Evolutionary conservation across 2,888 invertebrate genomes (phyloP).

Genomic region (Maniola hyperantus): DNA sequence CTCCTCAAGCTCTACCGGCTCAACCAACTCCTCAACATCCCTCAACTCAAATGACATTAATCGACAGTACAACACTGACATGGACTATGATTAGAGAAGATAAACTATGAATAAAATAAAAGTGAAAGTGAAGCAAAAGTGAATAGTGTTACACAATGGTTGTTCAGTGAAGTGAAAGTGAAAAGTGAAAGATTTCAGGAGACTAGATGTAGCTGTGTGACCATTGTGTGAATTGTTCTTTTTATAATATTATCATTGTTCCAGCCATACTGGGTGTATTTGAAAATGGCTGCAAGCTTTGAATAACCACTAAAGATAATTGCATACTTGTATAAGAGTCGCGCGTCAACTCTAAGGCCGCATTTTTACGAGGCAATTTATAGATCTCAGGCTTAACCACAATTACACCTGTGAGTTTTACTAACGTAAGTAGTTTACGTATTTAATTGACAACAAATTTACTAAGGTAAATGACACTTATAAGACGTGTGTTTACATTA

Average conservation of each 20-base stretch:
- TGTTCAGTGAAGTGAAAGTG: constrained; percentile 14
- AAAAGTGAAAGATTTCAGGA: neutral
- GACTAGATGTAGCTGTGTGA: neutral
- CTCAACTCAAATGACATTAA: constrained; percentile 51
- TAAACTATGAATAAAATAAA: constrained; percentile 66
- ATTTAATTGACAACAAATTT: too few species aligned
- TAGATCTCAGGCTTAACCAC: too few species aligned
- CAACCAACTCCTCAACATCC: constrained; percentile 46
- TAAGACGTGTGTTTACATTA: too few species aligned
- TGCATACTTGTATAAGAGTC: too few species aligned
- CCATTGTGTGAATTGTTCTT: constrained; percentile 17
- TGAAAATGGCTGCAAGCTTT: neutral
- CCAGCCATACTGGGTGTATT: constrained; percentile 1
- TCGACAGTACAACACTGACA: constrained; percentile 74
- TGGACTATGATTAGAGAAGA: constrained; percentile 75
- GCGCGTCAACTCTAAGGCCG: too few species aligned
- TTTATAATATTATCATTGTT: neutral
- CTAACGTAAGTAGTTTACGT: too few species aligned
- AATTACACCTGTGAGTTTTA: too few species aligned
- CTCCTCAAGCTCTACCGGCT: constrained; percentile 48
- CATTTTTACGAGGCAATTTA: too few species aligned
- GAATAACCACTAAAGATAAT: neutral
- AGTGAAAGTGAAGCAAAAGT: neutral
- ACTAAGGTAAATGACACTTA: too few species aligned
- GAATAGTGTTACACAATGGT: constrained; percentile 20